Percentiles rank a stretch among this genome's conserved stretches.
phyloP scores from a whole-genome alignment of 2,888 invertebrate genomes.

The Pristionchus fissidentatus region DNA sequence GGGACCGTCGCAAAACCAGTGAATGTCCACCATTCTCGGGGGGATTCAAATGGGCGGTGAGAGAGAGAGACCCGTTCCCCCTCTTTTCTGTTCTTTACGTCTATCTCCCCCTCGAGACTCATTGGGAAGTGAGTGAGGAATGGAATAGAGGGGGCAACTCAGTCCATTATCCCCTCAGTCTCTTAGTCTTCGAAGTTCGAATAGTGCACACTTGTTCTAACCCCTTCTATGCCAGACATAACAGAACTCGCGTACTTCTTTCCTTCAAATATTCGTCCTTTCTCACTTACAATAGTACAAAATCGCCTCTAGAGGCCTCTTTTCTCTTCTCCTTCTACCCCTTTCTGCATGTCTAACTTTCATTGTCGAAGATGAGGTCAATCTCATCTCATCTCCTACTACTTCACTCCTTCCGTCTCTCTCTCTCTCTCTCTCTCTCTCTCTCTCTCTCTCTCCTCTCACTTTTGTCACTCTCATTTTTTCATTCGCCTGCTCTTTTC shows the following conservation, averaged over 20 bases:
- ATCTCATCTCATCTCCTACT: background rate
- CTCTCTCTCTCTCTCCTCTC: background rate
- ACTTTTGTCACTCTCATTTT: constrained; percentile 1
- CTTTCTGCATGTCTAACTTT: background rate
- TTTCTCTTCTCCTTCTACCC: background rate
- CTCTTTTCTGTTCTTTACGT: background rate
- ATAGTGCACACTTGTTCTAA: too few relatives aligned
- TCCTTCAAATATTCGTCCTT: too few relatives aligned
- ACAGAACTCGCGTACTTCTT: too few relatives aligned
- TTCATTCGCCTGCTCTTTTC: too few relatives aligned
- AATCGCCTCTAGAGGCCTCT: too few relatives aligned
- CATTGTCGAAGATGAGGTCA: too few relatives aligned
- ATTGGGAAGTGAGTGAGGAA: constrained; percentile 31
- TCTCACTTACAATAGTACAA: too few relatives aligned
- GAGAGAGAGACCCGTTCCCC: constrained; percentile 2
- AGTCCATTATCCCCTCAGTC: too few relatives aligned
- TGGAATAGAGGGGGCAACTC: background rate
- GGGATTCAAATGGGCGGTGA: background rate
- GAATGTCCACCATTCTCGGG: background rate
- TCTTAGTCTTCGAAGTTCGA: too few relatives aligned
- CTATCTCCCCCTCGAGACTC: constrained; percentile 22
- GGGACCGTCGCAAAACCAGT: too few relatives aligned
- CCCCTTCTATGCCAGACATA: too few relatives aligned
- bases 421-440: background rate
- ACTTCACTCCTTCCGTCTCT: constrained; percentile 12